A percentile compares a stretch with the other conserved stretches of the same genome.
These are phyloP conservation scores for Branchipolynoe longqiensis DNA, from an alignment of 2,888 invertebrate species.

Conservation along the genomic window DNA sequence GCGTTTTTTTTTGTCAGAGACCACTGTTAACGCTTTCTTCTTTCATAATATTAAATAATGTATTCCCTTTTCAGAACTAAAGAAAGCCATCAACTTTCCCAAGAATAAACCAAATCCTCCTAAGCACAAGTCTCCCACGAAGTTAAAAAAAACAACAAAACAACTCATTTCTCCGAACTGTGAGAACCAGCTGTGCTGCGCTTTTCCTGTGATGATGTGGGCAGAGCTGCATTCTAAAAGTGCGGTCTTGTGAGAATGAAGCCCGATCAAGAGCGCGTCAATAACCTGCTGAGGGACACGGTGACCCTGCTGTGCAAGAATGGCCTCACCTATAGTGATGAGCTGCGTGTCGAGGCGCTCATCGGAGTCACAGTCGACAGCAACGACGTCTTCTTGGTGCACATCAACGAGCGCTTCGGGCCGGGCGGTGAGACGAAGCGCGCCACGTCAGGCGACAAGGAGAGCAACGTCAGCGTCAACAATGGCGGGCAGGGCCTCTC, in stretches of 20 bases:
- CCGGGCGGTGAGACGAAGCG: slow-evolving; percentile 40
- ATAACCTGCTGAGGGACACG: slow-evolving; percentile 63
- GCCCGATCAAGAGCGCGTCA: slow-evolving; percentile 64
- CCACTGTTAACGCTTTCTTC: no score
- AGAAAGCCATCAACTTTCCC: no score
- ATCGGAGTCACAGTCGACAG: slow-evolving; percentile 63
- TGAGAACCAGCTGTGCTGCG: not conserved
- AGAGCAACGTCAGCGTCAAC: not conserved
- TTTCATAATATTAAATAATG: no score
- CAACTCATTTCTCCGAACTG: not conserved
- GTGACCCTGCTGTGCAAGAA: slow-evolving; percentile 65
- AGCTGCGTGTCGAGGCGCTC: slow-evolving; percentile 62
- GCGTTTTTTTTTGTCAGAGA: no score
- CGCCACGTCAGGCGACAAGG: not conserved
- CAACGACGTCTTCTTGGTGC: slow-evolving; percentile 64
- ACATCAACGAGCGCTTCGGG: slow-evolving; percentile 63
- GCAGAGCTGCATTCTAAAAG: not conserved
- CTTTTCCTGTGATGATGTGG: not conserved
- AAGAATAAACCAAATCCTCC: no score
- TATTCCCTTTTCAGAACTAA: no score
- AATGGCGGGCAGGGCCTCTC: slow-evolving; percentile 1
- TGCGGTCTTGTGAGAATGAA: slow-evolving; percentile 59
- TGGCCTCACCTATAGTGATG: slow-evolving; percentile 62
- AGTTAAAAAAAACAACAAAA: not conserved
- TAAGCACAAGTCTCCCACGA: no score